A percentile compares a stretch with the other conserved stretches of the same genome.
Evolutionary conservation across 23 tunicate genomes (phyloP).

Genomic region (Pegea sp.): DNA sequence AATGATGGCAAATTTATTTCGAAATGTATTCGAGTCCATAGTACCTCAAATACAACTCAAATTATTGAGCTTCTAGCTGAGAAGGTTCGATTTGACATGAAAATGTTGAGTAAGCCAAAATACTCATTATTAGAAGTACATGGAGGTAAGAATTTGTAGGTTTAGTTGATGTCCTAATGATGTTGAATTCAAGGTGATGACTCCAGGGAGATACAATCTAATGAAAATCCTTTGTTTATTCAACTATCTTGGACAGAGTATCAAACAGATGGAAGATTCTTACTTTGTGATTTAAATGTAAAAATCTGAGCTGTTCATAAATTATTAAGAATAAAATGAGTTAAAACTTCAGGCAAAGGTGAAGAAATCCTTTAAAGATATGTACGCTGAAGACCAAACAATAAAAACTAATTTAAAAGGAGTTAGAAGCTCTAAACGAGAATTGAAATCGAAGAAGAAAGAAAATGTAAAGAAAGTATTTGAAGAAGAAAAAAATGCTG

Average conservation of each 20-base stretch:
- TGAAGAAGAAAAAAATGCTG: slow-evolving; percentile 3
- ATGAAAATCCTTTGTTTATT: slow-evolving; percentile 65
- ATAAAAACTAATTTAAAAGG: too few species aligned
- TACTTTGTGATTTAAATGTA: slow-evolving; percentile 8
- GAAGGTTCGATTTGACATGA: slow-evolving; percentile 86
- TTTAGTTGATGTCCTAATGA: too few species aligned
- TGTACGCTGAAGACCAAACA: background rate
- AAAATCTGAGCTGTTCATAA: background rate
- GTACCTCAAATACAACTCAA: slow-evolving; percentile 50
- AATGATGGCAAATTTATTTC: slow-evolving; percentile 67
- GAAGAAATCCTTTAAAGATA: background rate
- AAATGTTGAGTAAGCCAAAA: slow-evolving; percentile 75
- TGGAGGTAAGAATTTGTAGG: slow-evolving; percentile 46
- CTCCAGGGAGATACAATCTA: slow-evolving; percentile 17
- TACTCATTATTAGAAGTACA: slow-evolving; percentile 66
- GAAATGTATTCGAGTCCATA: slow-evolving; percentile 82
- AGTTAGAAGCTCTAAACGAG: too few species aligned
- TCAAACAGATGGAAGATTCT: slow-evolving; percentile 83
- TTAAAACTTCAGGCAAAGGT: background rate
- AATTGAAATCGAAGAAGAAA: slow-evolving; percentile 7
- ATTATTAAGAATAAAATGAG: background rate
- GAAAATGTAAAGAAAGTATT: background rate
- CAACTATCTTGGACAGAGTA: slow-evolving; percentile 79
- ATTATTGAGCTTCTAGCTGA: slow-evolving; percentile 51
- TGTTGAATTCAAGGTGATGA: too few species aligned